Evolutionary conservation across 2,888 invertebrate species (phyloP), one percentile per base, ranked within the genome.

Genomic region (Diarsia brunnea): DNA sequence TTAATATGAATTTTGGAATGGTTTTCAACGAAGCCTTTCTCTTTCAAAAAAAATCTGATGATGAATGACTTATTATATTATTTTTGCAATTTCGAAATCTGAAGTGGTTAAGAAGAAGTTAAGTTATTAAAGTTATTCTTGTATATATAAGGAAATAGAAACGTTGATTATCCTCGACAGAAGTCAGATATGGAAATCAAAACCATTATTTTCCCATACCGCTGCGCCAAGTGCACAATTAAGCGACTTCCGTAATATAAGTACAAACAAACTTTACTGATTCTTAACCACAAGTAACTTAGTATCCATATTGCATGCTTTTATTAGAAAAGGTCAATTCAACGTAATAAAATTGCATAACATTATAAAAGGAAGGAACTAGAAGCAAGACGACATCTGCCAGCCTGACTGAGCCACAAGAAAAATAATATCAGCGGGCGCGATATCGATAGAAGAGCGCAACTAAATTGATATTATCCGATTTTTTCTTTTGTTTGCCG

Each of bases 401-500:
- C 53, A 77, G 14, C 61, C 2, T 53, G n/a, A 61, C 27, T 64
- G 27, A 38, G 21, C 27, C 43, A 69, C 27, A 31, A 77, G 55
- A 64, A 31, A 63, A 49, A 55, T 49, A 63, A 53, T 76, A 76
- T 53, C 45, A 61, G 76, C 49, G 10, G 45, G 43, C 31, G 24
- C 24, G 43, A 69, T 55, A 70, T 12, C 45, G 78, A 21, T 49
- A 24, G 53, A 31, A n/a, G 45, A 68, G 38, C 68, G 58, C 68
- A 65, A 65, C 73, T 53, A 65, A 65, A 79, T 68, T 73, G 64
- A 73, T 79, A 73, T 73, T 58, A 60, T 58, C n/a, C 14, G 63
- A 58, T 61, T 53, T 60, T 70, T 79, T 64, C 24, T 55, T 79
- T 68, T 68, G 31, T 73, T 73, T 79, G 31, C 55, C 38, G 47